phyloP scores from a whole-genome alignment of 1,140 invertebrate genomes.

The Lasioglossum albipes region DNA sequence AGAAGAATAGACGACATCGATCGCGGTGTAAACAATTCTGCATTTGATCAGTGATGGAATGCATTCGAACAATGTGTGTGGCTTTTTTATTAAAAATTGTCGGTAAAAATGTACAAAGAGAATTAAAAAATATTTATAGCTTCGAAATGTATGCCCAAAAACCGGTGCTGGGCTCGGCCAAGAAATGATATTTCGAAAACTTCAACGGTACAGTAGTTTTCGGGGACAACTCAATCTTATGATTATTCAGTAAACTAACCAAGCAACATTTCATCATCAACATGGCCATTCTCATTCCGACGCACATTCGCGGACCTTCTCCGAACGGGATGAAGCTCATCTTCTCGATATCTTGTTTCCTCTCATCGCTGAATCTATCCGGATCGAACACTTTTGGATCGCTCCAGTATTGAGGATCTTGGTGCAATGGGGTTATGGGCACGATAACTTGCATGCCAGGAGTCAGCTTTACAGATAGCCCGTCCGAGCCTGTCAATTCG shows the following conservation, averaged over 20 bases:
- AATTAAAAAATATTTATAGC: not conserved
- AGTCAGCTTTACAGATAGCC: constrained; percentile 43
- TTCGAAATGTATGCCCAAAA: constrained; percentile 47
- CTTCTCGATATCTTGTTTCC: constrained; percentile 61
- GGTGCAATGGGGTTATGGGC: constrained; percentile 78
- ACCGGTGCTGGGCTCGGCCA: constrained; percentile 37
- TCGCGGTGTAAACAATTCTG: no score
- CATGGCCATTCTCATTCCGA: constrained; percentile 74
- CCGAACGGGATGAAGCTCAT: constrained; percentile 82
- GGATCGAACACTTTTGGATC: constrained; percentile 85
- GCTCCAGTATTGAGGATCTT: constrained; percentile 57
- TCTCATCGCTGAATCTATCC: constrained; percentile 82
- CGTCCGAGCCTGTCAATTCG: constrained; percentile 61
- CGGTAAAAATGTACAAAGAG: no score
- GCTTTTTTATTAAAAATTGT: no score
- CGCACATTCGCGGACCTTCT: constrained; percentile 81
- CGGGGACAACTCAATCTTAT: constrained; percentile 51
- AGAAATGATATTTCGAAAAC: not conserved
- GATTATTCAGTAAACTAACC: constrained; percentile 49
- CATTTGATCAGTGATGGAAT: no score
- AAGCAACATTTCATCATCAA: constrained; percentile 56
- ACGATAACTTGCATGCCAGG: constrained; percentile 68
- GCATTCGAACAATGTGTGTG: no score
- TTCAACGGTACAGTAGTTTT: constrained; percentile 53
- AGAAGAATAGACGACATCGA: no score